Base-by-base conservation (phyloP, 2,888 invertebrate genomes). In the Watsonalla cultraria region DNA sequence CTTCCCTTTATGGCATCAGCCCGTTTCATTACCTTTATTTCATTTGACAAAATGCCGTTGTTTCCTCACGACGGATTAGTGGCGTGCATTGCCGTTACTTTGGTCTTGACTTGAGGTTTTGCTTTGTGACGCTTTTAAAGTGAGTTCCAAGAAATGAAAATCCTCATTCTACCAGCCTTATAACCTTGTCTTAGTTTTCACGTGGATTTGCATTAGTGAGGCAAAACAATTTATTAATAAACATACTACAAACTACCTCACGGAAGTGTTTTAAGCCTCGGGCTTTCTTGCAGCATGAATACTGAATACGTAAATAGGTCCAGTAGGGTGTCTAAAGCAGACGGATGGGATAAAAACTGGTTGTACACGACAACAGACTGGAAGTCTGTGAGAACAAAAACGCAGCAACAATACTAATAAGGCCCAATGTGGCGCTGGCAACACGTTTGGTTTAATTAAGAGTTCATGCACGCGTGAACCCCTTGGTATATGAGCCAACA, bases 31-130 rank as follows among this genome's bases (percentile, higher is more conserved):
- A 47, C 57, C 59, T 61, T 60, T 68, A 68, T 39, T 76, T 69
- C 66, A 72, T 65, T 74, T 74, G 71, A 69, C 73, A 75, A 77
- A 75, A 80, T 77, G 68, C 70, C 66, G 70, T 68, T 64, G 70
- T 72, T 70, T 72, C 70, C 71, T 68, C 71, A 60, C 71, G 75
- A 75, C 74, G 69, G 73, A 75, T 76, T 68, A 68, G 67, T 70
- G 65, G 65, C 61, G 58, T 60, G 61, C 56, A 54, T 59, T 54
- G 58, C 78, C 73, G 78, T 76, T 78, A 77, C 55, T 62, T 66
- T 65, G 66, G 5, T 11, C 11, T 5, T 42, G 8, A 9, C 37
- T 37, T 9, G 37, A 11, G 11, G 42, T 42, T 11, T 42, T 42
- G 42, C 24, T 24, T 24, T 24, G 24, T 24, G 24, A 24, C 24